Evolutionary conservation across 2,888 invertebrate genomes (phyloP), one percentile per base, ranked within the genome.

Genomic region (Brenthis ino): DNA sequence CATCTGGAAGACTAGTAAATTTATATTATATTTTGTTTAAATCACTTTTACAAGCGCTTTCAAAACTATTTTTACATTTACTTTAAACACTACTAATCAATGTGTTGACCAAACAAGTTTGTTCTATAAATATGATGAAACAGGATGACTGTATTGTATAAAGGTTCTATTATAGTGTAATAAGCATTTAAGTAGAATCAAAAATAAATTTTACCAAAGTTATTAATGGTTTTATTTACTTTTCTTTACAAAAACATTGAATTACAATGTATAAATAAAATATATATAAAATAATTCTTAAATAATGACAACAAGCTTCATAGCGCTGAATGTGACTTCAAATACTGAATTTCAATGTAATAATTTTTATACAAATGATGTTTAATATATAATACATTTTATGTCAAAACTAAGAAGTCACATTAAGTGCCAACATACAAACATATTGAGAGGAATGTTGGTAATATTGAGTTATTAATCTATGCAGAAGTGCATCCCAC

Each of bases 401-500:
- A 53, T 53, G 6, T 16, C 37, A 43, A 43, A 57, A 57, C 14
- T 20, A 14, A 16, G n/a, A 63, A 63, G 43, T 43, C 16, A 53
- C 53, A 65, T 65, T 51, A 48, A 64, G 66, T 57, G 6, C 28
- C 58, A 37, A 47, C n/a, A 55, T 61, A 69, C 43, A 69, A 56
- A 57, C 58, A 24, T 68, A 65, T 50, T 64, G 53, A 67, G 64
- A 65, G 72, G 72, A 75, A 74, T 75, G 72, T 68, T n/a, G 37
- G 3, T 28, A 6, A 57, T 24, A 11, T 48, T 24, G 6, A 48
- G 28, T 14, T 55, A 47, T 50, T 65, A 50, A 53, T 75, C 76
- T 85, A 89, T 65, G 79, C 82, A 2, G 76, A 71, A 43, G 37
- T 69, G 68, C 75, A 69, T 1, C 99, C 99, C 72, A 99, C 99